phyloP scores from a whole-genome alignment of 2,888 invertebrate species.

The Heterodera filipjevi region DNA sequence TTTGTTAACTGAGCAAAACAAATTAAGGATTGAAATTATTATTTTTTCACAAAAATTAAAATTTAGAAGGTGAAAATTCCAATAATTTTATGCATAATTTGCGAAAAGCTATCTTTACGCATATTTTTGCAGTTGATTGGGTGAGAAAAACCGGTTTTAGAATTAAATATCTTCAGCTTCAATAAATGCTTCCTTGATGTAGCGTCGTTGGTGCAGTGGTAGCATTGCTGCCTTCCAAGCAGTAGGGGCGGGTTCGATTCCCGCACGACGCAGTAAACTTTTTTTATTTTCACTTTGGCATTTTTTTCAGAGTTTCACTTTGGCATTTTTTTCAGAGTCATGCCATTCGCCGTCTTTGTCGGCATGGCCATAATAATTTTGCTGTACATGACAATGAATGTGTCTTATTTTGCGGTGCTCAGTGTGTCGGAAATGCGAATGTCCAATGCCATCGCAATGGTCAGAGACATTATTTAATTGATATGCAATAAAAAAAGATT shows the following conservation, averaged over 20 bases:
- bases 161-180: not conserved
- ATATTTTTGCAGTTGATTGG: no score
- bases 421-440: conserved; percentile 40
- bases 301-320: no score
- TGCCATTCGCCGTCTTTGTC: conserved; percentile 58
- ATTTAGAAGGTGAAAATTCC: no score
- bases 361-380: conserved; percentile 54
- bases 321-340: conserved; percentile 41
- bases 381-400: conserved; percentile 57
- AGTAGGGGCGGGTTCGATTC: conserved; percentile 12
- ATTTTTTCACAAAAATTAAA: no score
- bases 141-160: not conserved
- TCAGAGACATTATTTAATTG: no score
- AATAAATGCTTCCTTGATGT: not conserved
- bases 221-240: conserved; percentile 12
- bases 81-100: no score
- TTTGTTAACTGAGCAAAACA: no score
- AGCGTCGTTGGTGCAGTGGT: conserved; percentile 8
- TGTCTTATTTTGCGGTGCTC: conserved; percentile 56
- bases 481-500: not conserved
- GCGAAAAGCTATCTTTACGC: no score
- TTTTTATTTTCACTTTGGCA: not conserved
- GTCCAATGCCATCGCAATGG: conserved; percentile 51
- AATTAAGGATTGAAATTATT: no score
- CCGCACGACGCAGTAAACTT: not conserved